A percentile compares a stretch with the other conserved stretches of the same genome.
Conservation (phyloP, 2,888 invertebrate genomes). For the Drosophila meridiana region DNA sequence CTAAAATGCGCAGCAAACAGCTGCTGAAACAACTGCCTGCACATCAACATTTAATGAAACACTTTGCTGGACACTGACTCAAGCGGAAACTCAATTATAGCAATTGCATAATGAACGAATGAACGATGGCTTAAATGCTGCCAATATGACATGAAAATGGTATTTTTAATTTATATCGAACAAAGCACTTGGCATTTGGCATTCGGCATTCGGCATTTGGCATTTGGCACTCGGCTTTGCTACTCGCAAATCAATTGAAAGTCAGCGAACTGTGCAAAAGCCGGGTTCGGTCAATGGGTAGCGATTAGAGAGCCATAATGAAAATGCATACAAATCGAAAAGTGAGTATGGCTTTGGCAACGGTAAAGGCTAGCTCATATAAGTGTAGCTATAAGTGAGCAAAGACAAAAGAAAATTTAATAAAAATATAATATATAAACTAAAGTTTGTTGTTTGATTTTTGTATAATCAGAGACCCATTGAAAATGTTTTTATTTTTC, state of each 20-base stretch:
- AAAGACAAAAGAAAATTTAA: not conserved
- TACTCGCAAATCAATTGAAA: conserved; percentile 46
- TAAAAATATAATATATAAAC: not conserved
- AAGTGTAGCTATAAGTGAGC: not conserved
- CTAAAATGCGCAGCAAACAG: conserved; percentile 14
- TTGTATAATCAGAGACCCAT: too few species aligned
- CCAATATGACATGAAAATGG: not conserved
- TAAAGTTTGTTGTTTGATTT: not conserved
- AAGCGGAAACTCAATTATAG: conserved; percentile 28
- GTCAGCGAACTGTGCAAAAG: conserved; percentile 59
- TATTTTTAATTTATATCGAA: conserved; percentile 16
- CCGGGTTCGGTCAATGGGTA: conserved; percentile 24
- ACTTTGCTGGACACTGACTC: not conserved
- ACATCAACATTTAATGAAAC: not conserved
- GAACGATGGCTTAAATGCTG: conserved; percentile 18
- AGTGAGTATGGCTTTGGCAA: too few species aligned
- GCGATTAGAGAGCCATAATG: conserved; percentile 43
- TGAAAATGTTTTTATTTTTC: not conserved
- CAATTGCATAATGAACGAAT: conserved; percentile 1
- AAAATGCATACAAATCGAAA: conserved; percentile 9
- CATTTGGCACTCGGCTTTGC: not conserved
- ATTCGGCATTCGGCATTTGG: not conserved
- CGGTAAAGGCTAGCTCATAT: too few species aligned
- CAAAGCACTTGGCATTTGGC: conserved; percentile 7
- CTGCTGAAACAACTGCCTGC: not conserved